Conservation (phyloP, 1,140 invertebrate genomes). For the Philopotamus ludificatus region DNA sequence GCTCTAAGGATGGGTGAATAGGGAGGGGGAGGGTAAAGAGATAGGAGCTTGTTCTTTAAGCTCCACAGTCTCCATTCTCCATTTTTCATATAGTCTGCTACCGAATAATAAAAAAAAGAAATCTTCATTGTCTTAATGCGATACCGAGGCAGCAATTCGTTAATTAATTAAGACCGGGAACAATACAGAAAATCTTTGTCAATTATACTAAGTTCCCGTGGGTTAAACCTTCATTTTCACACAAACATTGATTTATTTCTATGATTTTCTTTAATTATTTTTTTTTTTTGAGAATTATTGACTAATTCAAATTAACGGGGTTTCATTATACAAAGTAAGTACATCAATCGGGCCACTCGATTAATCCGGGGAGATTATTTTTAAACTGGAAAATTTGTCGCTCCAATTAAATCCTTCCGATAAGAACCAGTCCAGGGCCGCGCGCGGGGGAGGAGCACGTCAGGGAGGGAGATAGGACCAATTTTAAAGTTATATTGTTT, state of each 20-base stretch:
- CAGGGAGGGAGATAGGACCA: neutral
- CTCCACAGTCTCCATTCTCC: neutral
- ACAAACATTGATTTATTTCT: no score
- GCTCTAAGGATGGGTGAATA: neutral
- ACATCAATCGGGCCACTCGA: neutral
- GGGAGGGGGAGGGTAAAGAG: neutral
- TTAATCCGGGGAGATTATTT: no score
- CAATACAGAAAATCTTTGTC: neutral
- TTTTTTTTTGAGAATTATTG: no score
- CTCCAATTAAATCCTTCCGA: neutral
- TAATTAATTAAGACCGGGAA: neutral
- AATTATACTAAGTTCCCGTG: no score
- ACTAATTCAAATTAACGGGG: neutral
- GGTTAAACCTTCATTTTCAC: no score
- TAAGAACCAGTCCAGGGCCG: no score
- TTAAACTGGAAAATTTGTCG: conserved; percentile 1
- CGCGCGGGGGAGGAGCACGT: no score
- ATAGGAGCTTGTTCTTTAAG: conserved; percentile 1
- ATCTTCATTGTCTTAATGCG: neutral
- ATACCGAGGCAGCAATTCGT: neutral
- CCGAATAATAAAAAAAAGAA: neutral
- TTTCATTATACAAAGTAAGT: neutral
- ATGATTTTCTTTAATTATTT: no score
- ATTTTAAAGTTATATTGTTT: neutral
- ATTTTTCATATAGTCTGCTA: neutral